phyloP scores from a whole-genome alignment of 2,113 vertebrate genomes.

The Myocastor coypus region DNA sequence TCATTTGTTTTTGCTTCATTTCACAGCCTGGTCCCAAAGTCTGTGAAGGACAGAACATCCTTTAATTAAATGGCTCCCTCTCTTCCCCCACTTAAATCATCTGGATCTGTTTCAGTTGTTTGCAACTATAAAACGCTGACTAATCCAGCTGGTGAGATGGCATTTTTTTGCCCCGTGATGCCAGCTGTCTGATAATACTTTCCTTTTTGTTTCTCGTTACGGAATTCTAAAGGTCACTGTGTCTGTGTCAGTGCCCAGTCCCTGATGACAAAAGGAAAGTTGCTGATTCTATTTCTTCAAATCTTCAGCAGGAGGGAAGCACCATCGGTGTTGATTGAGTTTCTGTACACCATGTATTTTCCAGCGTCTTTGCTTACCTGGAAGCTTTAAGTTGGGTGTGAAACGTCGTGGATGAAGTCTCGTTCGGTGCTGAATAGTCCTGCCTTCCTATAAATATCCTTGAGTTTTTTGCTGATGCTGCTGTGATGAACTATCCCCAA shows the following conservation, averaged over 20 bases:
- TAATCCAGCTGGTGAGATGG: slow-evolving; percentile 49
- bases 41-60: slow-evolving; percentile 70
- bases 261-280: background rate
- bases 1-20: slow-evolving; percentile 59
- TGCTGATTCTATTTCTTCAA: background rate
- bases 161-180: background rate
- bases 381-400: background rate
- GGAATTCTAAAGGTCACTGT: background rate
- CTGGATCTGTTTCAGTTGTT: slow-evolving; percentile 74
- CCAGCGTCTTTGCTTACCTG: background rate
- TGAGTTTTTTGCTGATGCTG: background rate
- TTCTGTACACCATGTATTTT: background rate
- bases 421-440: background rate
- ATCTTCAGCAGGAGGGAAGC: background rate
- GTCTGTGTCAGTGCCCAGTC: background rate
- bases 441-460: slow-evolving; percentile 11
- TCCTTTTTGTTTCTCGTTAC: background rate
- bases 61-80: slow-evolving; percentile 57
- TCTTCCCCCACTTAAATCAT: slow-evolving; percentile 46
- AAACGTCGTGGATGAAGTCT: slow-evolving; percentile 19
- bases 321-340: background rate
- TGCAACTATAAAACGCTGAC: slow-evolving; percentile 66
- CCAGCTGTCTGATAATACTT: background rate
- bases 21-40: slow-evolving; percentile 55
- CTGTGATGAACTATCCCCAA: background rate